These are phyloP conservation scores for Ptychodera flava DNA, from an alignment of 35 echinoderm and acorn worm genomes.

Conservation along the genomic window DNA sequence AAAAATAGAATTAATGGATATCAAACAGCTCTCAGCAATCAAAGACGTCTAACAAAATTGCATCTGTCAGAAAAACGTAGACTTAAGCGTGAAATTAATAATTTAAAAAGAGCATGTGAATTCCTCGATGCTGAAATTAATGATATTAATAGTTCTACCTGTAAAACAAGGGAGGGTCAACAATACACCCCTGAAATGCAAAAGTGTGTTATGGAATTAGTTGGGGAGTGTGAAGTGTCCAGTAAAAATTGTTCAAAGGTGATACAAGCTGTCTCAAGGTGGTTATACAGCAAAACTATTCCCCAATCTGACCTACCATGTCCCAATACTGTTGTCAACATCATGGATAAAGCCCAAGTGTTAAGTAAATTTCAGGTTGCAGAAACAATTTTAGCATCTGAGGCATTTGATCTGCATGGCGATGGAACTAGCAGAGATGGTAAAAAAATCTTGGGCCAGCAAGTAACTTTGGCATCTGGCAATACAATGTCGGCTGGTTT, in stretches of 20 bases:
- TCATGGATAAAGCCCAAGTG: neutral
- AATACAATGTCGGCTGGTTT: neutral
- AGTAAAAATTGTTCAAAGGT: neutral
- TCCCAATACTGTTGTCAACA: neutral
- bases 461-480: constrained; percentile 11
- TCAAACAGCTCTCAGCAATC: too few relatives aligned
- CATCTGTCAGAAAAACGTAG: too few relatives aligned
- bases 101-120: too few relatives aligned
- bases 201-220: neutral
- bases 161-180: too few relatives aligned
- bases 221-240: neutral
- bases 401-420: constrained; percentile 1
- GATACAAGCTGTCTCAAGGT: neutral
- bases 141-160: too few relatives aligned
- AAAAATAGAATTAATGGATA: too few relatives aligned
- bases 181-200: neutral
- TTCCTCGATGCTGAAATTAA: too few relatives aligned
- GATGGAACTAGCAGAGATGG: constrained; percentile 45
- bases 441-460: constrained; percentile 33
- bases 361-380: neutral
- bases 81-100: too few relatives aligned
- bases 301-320: neutral
- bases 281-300: neutral
- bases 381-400: neutral
- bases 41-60: too few relatives aligned